Evolutionary conservation across 2,888 invertebrate genomes (phyloP), one percentile per base, ranked within the genome.

Genomic region (Syrista parreyssii): DNA sequence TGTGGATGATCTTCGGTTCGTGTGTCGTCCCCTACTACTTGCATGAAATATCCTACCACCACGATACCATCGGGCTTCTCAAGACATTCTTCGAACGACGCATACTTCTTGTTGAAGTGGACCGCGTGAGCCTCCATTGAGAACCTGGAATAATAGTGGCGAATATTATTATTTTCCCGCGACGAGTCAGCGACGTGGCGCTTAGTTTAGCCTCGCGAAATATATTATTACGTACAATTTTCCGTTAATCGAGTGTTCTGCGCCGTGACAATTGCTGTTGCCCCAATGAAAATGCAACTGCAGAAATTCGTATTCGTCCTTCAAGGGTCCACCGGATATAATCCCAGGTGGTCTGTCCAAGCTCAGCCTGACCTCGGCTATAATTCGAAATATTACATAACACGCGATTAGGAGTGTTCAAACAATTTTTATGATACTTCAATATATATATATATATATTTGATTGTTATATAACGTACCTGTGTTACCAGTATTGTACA

Each of bases 51-150:
- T 9, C 87, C 76, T 55, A 88, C 79, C 11, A 88, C 83, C 1
- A 86, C 87, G 4, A 88, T 75, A 55, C 88, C 88, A 15, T 88
- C 87, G 0, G 78, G 32, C 33, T 85, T 84, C 34, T 85, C 83
- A 78, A 82, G 84, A 73, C 88, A 88, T 35, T 85, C 84, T 11
- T 88, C 84, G 6, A 87, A 78, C 6, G 82, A 78, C 31, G 79
- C 86, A 79, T 88, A 88, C 68, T 73, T 80, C 68, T 79, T 81
- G 74, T 88, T 88, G 78, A 87, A 88, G 68, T 88, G 88, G 55
- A 87, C 74, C 11, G 84, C 84, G 74, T 88, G 88, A 9, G 87
- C 88, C 77, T 88, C 88, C 88, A 88, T 88, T 1, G 88, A 84
- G 73, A 84, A 87, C 82, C 85, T 85, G 35, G 11, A 31, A 32